Percentiles rank a stretch among this genome's conserved stretches.
phyloP scores from a whole-genome alignment of 1,140 invertebrate genomes.

The Heliconius nattereri region DNA sequence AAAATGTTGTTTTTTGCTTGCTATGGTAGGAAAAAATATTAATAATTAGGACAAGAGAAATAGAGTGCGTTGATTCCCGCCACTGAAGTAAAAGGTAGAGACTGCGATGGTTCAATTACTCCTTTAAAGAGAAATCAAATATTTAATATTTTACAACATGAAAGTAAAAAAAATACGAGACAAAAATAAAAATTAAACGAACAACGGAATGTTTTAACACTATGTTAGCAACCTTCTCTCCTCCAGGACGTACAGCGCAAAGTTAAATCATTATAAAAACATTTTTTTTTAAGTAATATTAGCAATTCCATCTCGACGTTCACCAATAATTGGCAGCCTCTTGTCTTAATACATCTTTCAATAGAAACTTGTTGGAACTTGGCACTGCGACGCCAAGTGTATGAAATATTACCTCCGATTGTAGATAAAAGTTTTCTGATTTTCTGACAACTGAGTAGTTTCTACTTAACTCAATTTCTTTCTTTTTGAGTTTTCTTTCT shows the following conservation, averaged over 20 bases:
- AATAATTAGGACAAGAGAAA: neutral
- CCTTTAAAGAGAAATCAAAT: too few relatives aligned
- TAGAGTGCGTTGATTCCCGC: neutral
- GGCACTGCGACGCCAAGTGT: neutral
- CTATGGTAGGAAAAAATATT: too few relatives aligned
- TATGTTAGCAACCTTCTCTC: too few relatives aligned
- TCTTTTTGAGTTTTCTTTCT: too few relatives aligned
- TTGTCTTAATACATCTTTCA: neutral
- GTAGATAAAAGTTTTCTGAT: constrained; percentile 1
- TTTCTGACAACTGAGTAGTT: neutral
- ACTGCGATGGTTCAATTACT: too few relatives aligned
- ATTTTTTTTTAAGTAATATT: neutral
- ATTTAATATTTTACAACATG: too few relatives aligned
- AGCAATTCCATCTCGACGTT: neutral
- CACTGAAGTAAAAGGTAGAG: too few relatives aligned
- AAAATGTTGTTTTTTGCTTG: too few relatives aligned
- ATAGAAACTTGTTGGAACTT: neutral
- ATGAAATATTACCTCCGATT: neutral
- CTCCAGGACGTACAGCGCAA: too few relatives aligned
- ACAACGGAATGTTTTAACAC: too few relatives aligned
- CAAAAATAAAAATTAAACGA: too few relatives aligned
- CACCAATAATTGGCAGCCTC: neutral
- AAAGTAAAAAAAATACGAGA: too few relatives aligned
- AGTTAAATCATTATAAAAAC: neutral
- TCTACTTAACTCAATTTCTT: constrained; percentile 2